Evolutionary conservation across 2,888 invertebrate genomes (phyloP), one percentile per base, ranked within the genome.

Genomic region (Morpho achilles): DNA sequence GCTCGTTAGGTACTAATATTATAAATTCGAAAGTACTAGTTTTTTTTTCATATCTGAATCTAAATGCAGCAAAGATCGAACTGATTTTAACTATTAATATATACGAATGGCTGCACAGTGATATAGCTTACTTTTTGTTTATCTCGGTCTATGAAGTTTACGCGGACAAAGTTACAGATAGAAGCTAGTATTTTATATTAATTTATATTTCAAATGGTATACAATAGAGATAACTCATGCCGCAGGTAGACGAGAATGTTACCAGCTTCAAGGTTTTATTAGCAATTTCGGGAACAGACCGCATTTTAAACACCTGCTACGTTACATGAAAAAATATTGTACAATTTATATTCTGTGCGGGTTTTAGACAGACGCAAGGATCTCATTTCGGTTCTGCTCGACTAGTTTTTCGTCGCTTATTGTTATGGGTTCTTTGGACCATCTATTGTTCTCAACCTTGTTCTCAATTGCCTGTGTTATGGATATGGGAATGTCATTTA

Each of bases 361-460:
- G 61, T 61, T 56, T 50, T 53, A 40, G 42, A 50, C 53, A 56
- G 59, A 59, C 58, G 51, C 53, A 49, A 52, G 61, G 54, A 57
- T 61, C 63, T 49, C 59, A 54, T 61, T 63, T 56, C 56, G 52
- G 58, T 61, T 63, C 45, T 56, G 58, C 49, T 63, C 58, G 58
- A 59, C 70, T 63, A 60, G 62, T 61, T 69, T 69, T 68, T 66
- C 65, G 64, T 67, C 60, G 63, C 63, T 61, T 66, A 60, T 66
- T 65, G 59, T 64, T 65, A 68, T 68, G 58, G 62, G 68, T 73
- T 71, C 71, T 60, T 67, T 57, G 52, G 58, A 54, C 65, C 58
- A 69, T 74, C 68, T 69, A 69, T 66, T 63, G 65, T 67, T 69
- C 62, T 59, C 71, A 68, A 70, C 77, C 72, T 79, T 77, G 76